These are phyloP conservation scores for Hylaeus anthracinus DNA, from an alignment of 1,140 invertebrate species.

Conservation along the genomic window DNA sequence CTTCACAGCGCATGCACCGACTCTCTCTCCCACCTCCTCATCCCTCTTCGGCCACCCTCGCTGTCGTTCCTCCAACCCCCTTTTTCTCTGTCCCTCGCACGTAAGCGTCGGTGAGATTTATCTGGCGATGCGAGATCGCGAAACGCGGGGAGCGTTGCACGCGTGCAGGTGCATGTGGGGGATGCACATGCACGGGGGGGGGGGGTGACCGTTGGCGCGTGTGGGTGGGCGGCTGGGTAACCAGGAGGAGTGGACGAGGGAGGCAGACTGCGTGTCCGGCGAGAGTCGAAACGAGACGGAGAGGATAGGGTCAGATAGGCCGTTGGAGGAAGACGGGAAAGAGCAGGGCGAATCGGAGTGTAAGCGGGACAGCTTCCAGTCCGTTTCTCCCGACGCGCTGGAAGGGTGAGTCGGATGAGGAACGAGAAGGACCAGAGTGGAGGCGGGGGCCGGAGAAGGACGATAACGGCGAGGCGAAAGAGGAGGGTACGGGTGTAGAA, in stretches of 20 bases:
- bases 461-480: conserved; percentile 55
- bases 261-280: conserved; percentile 57
- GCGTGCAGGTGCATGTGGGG: conserved; percentile 63
- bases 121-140: conserved; percentile 72
- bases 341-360: conserved; percentile 52
- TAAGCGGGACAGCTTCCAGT: conserved; percentile 64
- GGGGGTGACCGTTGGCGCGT: conserved; percentile 12
- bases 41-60: conserved; percentile 6
- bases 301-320: conserved; percentile 61
- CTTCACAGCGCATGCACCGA: conserved; percentile 69
- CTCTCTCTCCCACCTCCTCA: conserved; percentile 17
- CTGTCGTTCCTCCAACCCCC: not conserved
- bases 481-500: conserved; percentile 51
- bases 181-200: conserved; percentile 51
- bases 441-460: conserved; percentile 44
- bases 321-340: conserved; percentile 49
- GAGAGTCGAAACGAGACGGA: conserved; percentile 41
- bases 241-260: conserved; percentile 38
- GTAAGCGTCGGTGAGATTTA: conserved; percentile 76
- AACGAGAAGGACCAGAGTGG: conserved; percentile 52
- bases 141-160: conserved; percentile 58
- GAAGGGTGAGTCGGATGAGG: conserved; percentile 58
- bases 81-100: conserved; percentile 61
- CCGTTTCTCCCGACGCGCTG: conserved; percentile 61
- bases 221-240: conserved; percentile 37